A percentile compares a stretch with the other conserved stretches of the same genome.
Conservation (phyloP, 2,888 invertebrate genomes). For the Caenorhabditis zanzibari region DNA sequence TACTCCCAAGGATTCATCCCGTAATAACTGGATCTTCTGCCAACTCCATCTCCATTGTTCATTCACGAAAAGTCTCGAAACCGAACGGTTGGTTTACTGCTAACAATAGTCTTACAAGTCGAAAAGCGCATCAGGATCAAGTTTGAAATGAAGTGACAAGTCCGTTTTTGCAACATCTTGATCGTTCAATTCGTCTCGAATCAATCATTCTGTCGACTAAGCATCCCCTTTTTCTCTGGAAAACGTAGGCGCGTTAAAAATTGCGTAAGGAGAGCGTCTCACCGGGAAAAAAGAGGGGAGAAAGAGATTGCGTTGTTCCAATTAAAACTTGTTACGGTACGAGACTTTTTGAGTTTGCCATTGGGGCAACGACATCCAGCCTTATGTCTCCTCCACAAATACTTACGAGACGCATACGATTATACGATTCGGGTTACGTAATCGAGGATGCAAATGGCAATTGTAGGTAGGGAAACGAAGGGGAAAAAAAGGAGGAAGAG, state of each 20-base stretch:
- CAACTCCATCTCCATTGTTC: conserved; percentile 1
- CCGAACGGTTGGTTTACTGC: conserved; percentile 31
- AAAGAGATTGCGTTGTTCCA: conserved; percentile 55
- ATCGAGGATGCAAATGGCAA: conserved; percentile 52
- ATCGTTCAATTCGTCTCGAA: conserved; percentile 45
- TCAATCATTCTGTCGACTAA: conserved; percentile 48
- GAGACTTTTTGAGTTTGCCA: conserved; percentile 60
- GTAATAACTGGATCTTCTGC: conserved; percentile 17
- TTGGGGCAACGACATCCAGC: conserved; percentile 26
- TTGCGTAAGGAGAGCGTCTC: conserved; percentile 45
- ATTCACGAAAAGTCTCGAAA: conserved; percentile 9
- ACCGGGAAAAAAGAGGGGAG: neutral
- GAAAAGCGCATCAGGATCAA: conserved; percentile 31
- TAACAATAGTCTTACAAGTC: conserved; percentile 36
- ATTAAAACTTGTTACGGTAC: conserved; percentile 65
- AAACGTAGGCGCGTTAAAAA: conserved; percentile 47
- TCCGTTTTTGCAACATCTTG: conserved; percentile 51
- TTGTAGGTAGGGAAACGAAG: conserved; percentile 14
- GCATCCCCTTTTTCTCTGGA: conserved; percentile 15
- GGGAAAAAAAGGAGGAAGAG: neutral
- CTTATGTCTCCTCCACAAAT: conserved; percentile 41
- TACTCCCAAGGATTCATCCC: neutral
- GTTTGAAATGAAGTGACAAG: conserved; percentile 25
- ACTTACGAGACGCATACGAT: conserved; percentile 57
- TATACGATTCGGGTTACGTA: conserved; percentile 63